Evolutionary conservation across 2,113 vertebrate species (phyloP), one percentile per base, ranked within the genome.

Genomic region (Hypomesus transpacificus): DNA sequence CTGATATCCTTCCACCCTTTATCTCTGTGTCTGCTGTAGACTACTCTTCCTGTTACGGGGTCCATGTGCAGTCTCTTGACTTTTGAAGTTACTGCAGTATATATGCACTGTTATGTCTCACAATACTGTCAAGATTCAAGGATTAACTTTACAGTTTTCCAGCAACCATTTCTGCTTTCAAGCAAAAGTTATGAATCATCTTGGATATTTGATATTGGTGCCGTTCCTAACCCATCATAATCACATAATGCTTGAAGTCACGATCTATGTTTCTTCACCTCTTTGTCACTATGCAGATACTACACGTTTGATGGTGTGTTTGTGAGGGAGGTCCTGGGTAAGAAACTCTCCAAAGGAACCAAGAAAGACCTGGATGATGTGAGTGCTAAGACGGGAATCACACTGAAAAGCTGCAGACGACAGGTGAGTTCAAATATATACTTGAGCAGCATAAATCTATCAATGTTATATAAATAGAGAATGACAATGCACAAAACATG

Each of bases 291-390:
- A 24, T 76, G 28, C 75, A 97, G 95, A 84, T 97, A 96, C 75
- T 97, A 97, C 39, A 84, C 93, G 7, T 97, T 97, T 75, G 94
- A 96, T 24, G 94, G 94, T 53, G 83, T 86, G 24, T 96, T 97
- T 87, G 94, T 95, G 24, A 92, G 95, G 2, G 95, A 97, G 77
- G 93, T 97, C 17, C 87, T 97, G 79, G 95, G 95, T 62, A 97
- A 97, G 87, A 97, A 97, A 77, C 92, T 97, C 31, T 97, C 95
- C 17, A 97, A 97, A 80, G 95, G 95, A 78, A 97, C 95, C 63
- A 97, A 97, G 85, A 97, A 97, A 81, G 95, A 97, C 78, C 88
- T 97, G 71, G 95, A 97, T 1, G 95, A 97, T 78, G 92, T 97
- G 79, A 91, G 95, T 20, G 82, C 92, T 66, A 96, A 96, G 81